Evolutionary conservation across 2,888 invertebrate genomes (phyloP), one percentile per base, ranked within the genome.

Genomic region (Oligia fasciuncula): DNA sequence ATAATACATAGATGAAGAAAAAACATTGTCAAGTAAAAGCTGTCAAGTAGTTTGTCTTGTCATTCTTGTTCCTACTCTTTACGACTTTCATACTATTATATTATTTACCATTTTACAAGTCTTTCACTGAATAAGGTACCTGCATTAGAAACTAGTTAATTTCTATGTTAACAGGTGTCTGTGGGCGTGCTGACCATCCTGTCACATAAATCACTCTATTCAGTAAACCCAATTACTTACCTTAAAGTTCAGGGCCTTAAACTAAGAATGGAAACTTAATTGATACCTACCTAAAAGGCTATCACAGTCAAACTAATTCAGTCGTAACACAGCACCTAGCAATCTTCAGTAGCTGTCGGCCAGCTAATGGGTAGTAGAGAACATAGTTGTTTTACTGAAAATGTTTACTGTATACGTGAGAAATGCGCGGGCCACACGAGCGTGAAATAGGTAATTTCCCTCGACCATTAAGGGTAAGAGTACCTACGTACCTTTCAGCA

Each of bases 391-490:
- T 90, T 86, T 81, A 87, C 81, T 88, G 87, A 90, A 87, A 90
- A 91, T 85, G 85, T 85, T 85, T 83, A 88, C 82, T 76, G 83
- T 89, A 90, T 88, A 89, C 90, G 90, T 91, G 90, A 91, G 89
- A 92, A 91, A 93, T 90, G 88, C 87, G 83, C 85, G 79, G 87
- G 87, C 88, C 89, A 91, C 87, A 91, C 86, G 84, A 87, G 90
- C 93, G 92, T 91, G 93, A 93, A 94, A 95, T 93, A 92, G 92
- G 93, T 94, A 92, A 94, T 94, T 94, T 93, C 91, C 91, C 86
- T 87, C 87, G 82, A 85, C 92, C 90, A 93, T 94, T 91, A 93
- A 90, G 81, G 83, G 81, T 81, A 87, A 90, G 84, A 92, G 91
- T 91, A 90, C 86, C 88, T 78, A 19, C 6, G n/a, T 54, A 85